Evolutionary conservation across 2,797 vertebrate species (phyloP), one percentile per base, ranked within the genome.

Genomic region (Pangasius macronema): DNA sequence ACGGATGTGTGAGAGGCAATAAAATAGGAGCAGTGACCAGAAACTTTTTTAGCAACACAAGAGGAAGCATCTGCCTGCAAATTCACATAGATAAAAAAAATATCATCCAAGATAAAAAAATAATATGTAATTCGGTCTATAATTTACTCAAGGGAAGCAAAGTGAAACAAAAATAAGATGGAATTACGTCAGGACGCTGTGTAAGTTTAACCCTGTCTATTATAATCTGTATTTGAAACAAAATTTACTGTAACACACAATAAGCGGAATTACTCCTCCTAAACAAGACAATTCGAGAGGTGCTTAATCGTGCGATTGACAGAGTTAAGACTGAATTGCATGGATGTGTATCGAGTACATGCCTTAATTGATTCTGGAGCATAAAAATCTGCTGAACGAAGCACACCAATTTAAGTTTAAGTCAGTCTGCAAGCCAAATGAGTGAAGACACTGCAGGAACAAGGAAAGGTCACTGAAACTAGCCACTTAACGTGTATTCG

Each of bases 351-450:
- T 85, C 18, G 61, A 86, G 27, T n/a, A 0, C 49, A 59, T 14
- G 55, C 33, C 22, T 11, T 81, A 63, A 89, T 86, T 72, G 88
- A 90, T 90, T 75, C 6, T 20, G 16, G 39, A 77, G 88, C 65
- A 80, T 83, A 39, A 24, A 84, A 61, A 87, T 89, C 70, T 84
- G 86, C 84, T 89, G 85, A 85, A 85, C 27, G 70, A 55, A 72
- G 72, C 39, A 80, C n/a, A n/a, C 22, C 42, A 33, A 55, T 63
- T 1, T 63, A 55, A 55, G 53, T 18, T 82, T 4, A 67, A 49
- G 14, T 49, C 80, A 4, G 57, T 46, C 27, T 49, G 80, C 27
- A n/a, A n/a, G n/a, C 46, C 73, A 16, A 76, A 76, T 51, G 27
- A 51, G 73, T 10, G 49, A 33, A 36, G 76, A 22, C 76, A 24